Conservation (phyloP, 1,140 invertebrate genomes). For the Scaptodrosophila lebanonensis region DNA sequence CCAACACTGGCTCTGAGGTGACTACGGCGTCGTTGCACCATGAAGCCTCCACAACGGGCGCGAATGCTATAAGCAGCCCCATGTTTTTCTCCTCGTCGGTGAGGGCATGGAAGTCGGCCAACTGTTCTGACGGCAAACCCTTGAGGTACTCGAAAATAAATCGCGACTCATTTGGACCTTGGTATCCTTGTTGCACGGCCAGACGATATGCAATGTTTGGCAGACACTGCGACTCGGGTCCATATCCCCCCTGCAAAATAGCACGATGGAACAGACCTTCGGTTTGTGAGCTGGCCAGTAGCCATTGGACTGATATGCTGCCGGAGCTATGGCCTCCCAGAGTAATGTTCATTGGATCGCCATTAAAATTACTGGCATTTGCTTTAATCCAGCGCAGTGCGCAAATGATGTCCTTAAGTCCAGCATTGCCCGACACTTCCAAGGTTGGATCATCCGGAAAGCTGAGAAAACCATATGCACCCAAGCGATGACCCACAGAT, state of each 20-base stretch:
- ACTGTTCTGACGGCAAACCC: no score
- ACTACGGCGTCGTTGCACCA: no score
- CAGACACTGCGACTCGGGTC: slow-evolving; percentile 41
- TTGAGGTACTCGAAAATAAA: no score
- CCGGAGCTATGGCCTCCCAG: slow-evolving; percentile 78
- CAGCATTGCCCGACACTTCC: slow-evolving; percentile 79
- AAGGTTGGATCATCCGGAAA: slow-evolving; percentile 80
- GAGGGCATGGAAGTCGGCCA: no score
- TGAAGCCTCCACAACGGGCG: no score
- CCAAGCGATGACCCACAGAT: slow-evolving; percentile 70
- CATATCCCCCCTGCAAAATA: slow-evolving; percentile 79
- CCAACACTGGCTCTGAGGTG: no score
- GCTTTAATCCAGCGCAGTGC: slow-evolving; percentile 79
- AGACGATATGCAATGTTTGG: slow-evolving; percentile 12
- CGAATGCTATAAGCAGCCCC: no score
- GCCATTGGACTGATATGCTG: slow-evolving; percentile 48
- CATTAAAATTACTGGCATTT: slow-evolving; percentile 80
- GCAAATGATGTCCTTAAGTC: slow-evolving; percentile 78
- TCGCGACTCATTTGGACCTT: no score
- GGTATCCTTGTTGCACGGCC: background rate
- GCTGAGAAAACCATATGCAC: slow-evolving; percentile 78
- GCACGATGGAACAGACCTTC: slow-evolving; percentile 79
- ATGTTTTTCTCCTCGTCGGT: no score
- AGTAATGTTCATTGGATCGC: slow-evolving; percentile 79
- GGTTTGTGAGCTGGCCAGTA: slow-evolving; percentile 37